A percentile compares a stretch with the other conserved stretches of the same genome.
Conservation (phyloP, 2,888 invertebrate genomes). For the Blera fallax region DNA sequence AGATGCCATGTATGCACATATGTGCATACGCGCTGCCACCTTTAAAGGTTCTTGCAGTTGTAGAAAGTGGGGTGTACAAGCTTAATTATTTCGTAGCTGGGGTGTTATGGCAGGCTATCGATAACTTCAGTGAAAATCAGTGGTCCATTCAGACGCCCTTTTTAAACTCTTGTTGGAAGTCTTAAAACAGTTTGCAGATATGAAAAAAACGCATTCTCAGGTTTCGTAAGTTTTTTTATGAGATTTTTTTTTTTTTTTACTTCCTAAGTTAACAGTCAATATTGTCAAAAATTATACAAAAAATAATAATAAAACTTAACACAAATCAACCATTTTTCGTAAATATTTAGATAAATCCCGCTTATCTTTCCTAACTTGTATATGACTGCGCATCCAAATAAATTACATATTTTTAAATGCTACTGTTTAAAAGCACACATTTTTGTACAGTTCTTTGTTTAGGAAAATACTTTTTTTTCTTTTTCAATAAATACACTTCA, state of each 20-base stretch:
- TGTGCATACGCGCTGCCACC: too few relatives aligned
- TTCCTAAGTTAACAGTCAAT: constrained; percentile 27
- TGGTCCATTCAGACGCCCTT: too few relatives aligned
- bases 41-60: too few relatives aligned
- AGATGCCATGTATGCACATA: too few relatives aligned
- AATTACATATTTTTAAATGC: constrained; percentile 52
- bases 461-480: constrained; percentile 65
- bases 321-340: constrained; percentile 30
- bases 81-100: too few relatives aligned
- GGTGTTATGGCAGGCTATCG: too few relatives aligned
- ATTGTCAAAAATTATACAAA: constrained; percentile 17
- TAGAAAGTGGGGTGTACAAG: too few relatives aligned
- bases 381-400: constrained; percentile 44
- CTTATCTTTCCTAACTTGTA: constrained; percentile 4
- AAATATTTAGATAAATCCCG: constrained; percentile 9
- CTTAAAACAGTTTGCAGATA: too few relatives aligned
- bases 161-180: too few relatives aligned
- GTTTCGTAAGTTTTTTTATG: constrained; percentile 54
- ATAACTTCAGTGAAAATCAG: too few relatives aligned
- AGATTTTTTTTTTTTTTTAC: constrained; percentile 44
- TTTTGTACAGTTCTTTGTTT: constrained; percentile 57
- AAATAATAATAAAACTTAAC: constrained; percentile 47
- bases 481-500: constrained; percentile 51
- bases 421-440: constrained; percentile 50
- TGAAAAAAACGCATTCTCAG: constrained; percentile 10